A percentile compares a stretch with the other conserved stretches of the same genome.
Conservation (phyloP, 2,797 vertebrate species). For the Sphenopsis melanotis region DNA sequence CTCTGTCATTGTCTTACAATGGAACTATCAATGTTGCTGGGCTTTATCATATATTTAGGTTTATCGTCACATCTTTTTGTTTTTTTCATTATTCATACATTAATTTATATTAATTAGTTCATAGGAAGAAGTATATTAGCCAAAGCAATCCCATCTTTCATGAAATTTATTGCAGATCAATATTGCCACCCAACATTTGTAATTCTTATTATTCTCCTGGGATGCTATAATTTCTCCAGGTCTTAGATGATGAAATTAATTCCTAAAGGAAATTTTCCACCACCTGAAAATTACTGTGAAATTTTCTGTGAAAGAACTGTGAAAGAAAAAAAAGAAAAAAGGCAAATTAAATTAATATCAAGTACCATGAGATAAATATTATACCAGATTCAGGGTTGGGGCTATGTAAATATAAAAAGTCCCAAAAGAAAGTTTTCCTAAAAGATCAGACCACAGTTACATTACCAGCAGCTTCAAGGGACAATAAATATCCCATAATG, state of each 20-base stretch:
- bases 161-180: neutral
- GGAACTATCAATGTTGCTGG: neutral
- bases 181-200: neutral
- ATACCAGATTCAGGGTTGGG: neutral
- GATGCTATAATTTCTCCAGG: conserved; percentile 64
- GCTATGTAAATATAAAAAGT: too few relatives aligned
- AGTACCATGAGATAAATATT: neutral
- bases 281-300: conserved; percentile 70
- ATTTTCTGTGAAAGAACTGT: too few relatives aligned
- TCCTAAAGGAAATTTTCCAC: conserved; percentile 71
- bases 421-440: too few relatives aligned
- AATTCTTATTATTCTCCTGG: neutral
- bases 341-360: neutral
- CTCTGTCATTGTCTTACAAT: neutral
- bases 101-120: neutral
- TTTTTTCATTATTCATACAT: neutral
- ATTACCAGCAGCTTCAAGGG: neutral
- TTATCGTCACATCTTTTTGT: neutral
- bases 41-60: neutral
- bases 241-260: conserved; percentile 46
- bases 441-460: too few relatives aligned
- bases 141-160: neutral
- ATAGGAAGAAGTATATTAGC: neutral
- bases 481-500: neutral
- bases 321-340: neutral